Conservation (phyloP, 2,797 vertebrate species). For the Sebastes baramenuke region DNA sequence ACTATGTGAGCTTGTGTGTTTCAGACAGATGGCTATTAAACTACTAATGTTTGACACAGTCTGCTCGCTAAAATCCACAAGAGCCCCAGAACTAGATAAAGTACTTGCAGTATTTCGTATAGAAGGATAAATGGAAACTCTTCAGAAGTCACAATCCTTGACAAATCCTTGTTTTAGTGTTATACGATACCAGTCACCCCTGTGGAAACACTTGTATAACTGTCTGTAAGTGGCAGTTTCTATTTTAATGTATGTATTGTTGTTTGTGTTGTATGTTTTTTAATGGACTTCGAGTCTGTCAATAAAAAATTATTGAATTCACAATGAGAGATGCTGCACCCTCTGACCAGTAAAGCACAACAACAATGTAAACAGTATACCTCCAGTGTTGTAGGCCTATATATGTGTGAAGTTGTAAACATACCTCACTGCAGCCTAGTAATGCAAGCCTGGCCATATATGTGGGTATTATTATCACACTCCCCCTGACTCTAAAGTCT, state of each 20-base stretch:
- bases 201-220: too few species aligned
- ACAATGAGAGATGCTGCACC: neutral
- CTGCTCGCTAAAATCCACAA: neutral
- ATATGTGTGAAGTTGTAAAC: constrained; percentile 32
- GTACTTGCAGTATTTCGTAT: neutral
- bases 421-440: constrained; percentile 14
- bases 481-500: neutral
- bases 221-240: too few species aligned
- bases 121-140: neutral
- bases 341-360: neutral
- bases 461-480: neutral
- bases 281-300: too few species aligned
- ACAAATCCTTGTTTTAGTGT: too few species aligned
- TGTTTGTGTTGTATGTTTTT: too few species aligned
- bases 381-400: neutral
- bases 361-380: neutral
- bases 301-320: neutral
- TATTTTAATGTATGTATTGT: too few species aligned
- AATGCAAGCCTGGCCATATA: neutral
- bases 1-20: neutral
- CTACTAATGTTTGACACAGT: neutral
- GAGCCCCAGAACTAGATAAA: neutral
- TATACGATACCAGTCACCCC: too few species aligned
- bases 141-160: neutral
- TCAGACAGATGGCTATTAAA: neutral